Percentiles rank a stretch among this genome's conserved stretches.
Conservation (phyloP, 2,797 vertebrate species). For the Scyliorhinus canicula region DNA sequence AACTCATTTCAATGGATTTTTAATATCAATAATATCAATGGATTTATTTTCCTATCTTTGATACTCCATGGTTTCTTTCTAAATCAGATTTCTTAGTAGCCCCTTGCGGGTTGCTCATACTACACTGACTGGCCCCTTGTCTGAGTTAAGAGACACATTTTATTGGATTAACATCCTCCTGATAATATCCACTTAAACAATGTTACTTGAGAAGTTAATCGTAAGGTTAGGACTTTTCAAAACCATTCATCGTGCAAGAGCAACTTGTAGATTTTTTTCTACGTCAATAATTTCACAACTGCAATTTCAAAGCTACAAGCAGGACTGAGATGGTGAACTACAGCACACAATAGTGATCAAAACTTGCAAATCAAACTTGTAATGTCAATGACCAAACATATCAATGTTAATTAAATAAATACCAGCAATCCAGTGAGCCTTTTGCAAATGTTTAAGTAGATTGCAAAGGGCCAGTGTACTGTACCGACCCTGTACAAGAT, state of each 20-base stretch:
- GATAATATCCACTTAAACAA: background rate
- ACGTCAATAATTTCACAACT: background rate
- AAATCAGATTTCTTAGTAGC: background rate
- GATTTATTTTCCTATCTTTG: background rate
- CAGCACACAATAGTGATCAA: background rate
- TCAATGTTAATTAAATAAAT: background rate
- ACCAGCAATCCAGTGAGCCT: background rate
- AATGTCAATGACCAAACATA: background rate
- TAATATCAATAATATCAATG: conserved; percentile 8
- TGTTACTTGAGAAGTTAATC: background rate
- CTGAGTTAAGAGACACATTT: background rate
- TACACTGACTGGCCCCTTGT: background rate
- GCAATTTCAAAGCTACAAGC: background rate
- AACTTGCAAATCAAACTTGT: background rate
- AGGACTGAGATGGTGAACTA: background rate
- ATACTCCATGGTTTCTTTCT: background rate
- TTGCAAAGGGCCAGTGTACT: background rate
- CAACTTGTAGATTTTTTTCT: background rate
- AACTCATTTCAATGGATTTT: background rate
- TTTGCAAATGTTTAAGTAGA: background rate
- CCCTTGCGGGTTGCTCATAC: background rate
- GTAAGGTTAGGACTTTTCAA: background rate
- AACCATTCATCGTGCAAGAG: background rate
- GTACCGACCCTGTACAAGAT: background rate
- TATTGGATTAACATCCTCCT: background rate